Percentiles rank a stretch among this genome's conserved stretches.
Conservation (phyloP, 1,140 invertebrate species). For the Ctenoplectra terminalis region DNA sequence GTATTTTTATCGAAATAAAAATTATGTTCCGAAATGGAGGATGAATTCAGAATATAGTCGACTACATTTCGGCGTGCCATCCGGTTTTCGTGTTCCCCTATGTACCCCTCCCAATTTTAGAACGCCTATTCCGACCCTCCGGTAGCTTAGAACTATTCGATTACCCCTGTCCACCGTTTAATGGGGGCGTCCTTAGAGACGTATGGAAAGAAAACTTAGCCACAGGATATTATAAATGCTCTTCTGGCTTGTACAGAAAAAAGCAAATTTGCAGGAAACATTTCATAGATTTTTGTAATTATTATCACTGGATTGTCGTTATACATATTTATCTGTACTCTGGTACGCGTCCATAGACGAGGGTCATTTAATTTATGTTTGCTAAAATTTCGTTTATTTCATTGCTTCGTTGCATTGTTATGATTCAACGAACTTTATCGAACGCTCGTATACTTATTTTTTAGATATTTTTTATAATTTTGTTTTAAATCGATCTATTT, state of each 20-base stretch:
- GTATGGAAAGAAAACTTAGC: constrained; percentile 56
- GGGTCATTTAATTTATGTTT: too few relatives aligned
- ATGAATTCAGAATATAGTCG: constrained; percentile 53
- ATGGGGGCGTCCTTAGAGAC: constrained; percentile 60
- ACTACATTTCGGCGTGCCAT: constrained; percentile 74
- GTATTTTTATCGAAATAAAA: constrained; percentile 38
- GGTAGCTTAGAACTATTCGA: constrained; percentile 64
- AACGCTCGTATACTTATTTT: too few relatives aligned
- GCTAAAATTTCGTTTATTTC: too few relatives aligned
- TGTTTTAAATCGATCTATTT: too few relatives aligned
- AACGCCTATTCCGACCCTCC: constrained; percentile 62
- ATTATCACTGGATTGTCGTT: background rate
- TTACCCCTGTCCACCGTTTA: constrained; percentile 63
- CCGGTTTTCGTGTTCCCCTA: constrained; percentile 76
- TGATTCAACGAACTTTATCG: too few relatives aligned
- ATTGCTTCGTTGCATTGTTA: too few relatives aligned
- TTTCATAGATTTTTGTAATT: background rate
- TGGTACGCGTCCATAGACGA: background rate
- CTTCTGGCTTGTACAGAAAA: constrained; percentile 13
- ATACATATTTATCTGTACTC: background rate
- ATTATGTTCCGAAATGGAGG: constrained; percentile 42
- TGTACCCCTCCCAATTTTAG: constrained; percentile 60
- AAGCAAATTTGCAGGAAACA: constrained; percentile 7
- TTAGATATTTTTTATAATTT: too few relatives aligned
- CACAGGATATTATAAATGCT: constrained; percentile 53